phyloP scores from a whole-genome alignment of 2,888 invertebrate species.

The Peribatodes rhomboidaria region DNA sequence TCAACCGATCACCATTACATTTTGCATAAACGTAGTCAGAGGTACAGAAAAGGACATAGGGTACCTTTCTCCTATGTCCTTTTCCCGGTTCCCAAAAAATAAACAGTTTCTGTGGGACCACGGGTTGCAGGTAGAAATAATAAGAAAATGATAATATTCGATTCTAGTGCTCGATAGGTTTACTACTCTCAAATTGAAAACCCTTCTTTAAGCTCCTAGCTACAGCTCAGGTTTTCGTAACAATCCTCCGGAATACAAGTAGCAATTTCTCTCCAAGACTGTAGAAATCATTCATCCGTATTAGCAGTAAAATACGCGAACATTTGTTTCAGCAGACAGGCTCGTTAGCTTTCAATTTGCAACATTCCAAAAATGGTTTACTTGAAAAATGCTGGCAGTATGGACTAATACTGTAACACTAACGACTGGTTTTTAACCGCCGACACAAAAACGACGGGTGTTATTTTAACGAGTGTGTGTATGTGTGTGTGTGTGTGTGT shows the following conservation, averaged over 20 bases:
- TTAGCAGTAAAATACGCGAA: slow-evolving; percentile 24
- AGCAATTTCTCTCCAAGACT: not conserved
- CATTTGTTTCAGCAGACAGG: slow-evolving; percentile 26
- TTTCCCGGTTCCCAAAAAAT: too few relatives aligned
- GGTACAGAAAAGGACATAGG: too few relatives aligned
- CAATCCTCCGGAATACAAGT: not conserved
- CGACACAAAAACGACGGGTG: too few relatives aligned
- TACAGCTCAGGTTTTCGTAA: not conserved
- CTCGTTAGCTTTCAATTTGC: slow-evolving; percentile 36
- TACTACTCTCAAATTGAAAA: not conserved
- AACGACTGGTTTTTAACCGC: not conserved
- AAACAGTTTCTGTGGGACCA: too few relatives aligned
- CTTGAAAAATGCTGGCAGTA: slow-evolving; percentile 11
- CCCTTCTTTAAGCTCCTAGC: not conserved
- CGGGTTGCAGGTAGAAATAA: too few relatives aligned
- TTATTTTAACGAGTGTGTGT: too few relatives aligned
- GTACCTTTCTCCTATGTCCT: too few relatives aligned
- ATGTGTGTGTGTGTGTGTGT: too few relatives aligned
- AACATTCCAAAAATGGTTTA: slow-evolving; percentile 17
- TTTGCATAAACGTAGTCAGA: too few relatives aligned
- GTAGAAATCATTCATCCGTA: slow-evolving; percentile 11
- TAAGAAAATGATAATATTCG: too few relatives aligned
- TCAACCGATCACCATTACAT: too few relatives aligned
- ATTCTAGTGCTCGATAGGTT: not conserved
- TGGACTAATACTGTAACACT: not conserved